Percentiles rank a stretch among this genome's conserved stretches.
These are phyloP conservation scores for Hirtodrosophila alboralis DNA, from an alignment of 2,888 invertebrate genomes.

Conservation along the genomic window DNA sequence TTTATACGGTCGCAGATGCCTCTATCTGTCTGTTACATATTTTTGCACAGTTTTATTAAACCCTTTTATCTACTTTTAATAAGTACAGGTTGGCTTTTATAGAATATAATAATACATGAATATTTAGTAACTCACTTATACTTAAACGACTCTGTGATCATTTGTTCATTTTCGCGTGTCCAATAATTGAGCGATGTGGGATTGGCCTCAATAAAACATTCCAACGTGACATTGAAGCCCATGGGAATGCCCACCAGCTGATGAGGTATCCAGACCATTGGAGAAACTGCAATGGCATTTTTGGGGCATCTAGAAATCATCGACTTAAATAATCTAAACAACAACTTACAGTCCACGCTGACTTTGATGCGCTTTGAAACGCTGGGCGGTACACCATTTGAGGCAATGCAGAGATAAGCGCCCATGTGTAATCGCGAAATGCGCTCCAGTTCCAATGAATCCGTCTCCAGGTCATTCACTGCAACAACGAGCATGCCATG, in stretches of 20 bases:
- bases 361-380: constrained; percentile 96
- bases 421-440: constrained; percentile 96
- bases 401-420: constrained; percentile 93
- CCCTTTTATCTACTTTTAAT: no score
- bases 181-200: constrained; percentile 96
- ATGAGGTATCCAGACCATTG: constrained; percentile 96
- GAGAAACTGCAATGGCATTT: constrained; percentile 88
- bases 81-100: no score
- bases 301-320: background rate
- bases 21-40: background rate
- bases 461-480: constrained; percentile 94
- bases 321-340: background rate
- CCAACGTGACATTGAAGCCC: constrained; percentile 92
- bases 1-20: background rate
- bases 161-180: constrained; percentile 93
- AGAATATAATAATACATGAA: background rate
- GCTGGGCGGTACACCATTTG: constrained; percentile 94
- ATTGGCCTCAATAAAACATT: constrained; percentile 95
- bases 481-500: constrained; percentile 47
- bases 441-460: constrained; percentile 91
- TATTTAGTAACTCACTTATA: constrained; percentile 86
- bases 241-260: constrained; percentile 94
- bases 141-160: constrained; percentile 94
- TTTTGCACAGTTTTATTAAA: background rate
- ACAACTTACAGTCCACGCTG: constrained; percentile 96